phyloP scores from a whole-genome alignment of 1,140 invertebrate genomes.

The Delia radicum region DNA sequence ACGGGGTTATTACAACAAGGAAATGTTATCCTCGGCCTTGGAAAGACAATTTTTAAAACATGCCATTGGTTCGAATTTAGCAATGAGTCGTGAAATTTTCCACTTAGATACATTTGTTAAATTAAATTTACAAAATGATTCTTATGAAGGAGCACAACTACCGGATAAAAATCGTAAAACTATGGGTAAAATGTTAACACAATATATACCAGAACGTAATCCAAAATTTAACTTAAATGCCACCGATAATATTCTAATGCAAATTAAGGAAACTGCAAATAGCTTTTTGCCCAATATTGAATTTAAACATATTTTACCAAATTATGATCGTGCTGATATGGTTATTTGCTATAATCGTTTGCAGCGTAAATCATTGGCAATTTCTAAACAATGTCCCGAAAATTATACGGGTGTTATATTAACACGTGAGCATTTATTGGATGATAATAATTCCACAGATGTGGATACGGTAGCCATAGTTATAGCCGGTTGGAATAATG shows the following conservation, averaged over 20 bases:
- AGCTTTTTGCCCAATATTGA: constrained; percentile 36
- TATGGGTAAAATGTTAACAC: constrained; percentile 56
- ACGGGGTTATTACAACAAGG: constrained; percentile 56
- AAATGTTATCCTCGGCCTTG: constrained; percentile 58
- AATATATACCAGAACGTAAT: constrained; percentile 56
- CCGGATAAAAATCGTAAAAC: constrained; percentile 42
- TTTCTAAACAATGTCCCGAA: constrained; percentile 31
- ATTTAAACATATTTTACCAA: constrained; percentile 60
- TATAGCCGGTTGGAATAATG: constrained; percentile 53
- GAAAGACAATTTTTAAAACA: constrained; percentile 54
- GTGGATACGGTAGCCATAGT: constrained; percentile 57
- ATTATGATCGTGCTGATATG: constrained; percentile 58
- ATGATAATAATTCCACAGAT: constrained; percentile 35
- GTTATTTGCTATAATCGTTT: constrained; percentile 44
- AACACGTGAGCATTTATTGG: constrained; percentile 50
- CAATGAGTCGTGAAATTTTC: constrained; percentile 57
- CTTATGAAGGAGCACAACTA: constrained; percentile 60
- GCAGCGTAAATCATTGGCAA: constrained; percentile 28
- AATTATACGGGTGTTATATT: constrained; percentile 44
- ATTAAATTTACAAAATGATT: constrained; percentile 59
- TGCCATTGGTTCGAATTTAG: constrained; percentile 44
- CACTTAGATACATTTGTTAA: constrained; percentile 59
- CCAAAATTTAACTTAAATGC: constrained; percentile 52
- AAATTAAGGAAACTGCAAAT: constrained; percentile 49
- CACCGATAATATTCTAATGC: constrained; percentile 57